Percentiles rank a stretch among this genome's conserved stretches.
phyloP scores from a whole-genome alignment of 1,140 invertebrate species.

The Drosophila miranda region DNA sequence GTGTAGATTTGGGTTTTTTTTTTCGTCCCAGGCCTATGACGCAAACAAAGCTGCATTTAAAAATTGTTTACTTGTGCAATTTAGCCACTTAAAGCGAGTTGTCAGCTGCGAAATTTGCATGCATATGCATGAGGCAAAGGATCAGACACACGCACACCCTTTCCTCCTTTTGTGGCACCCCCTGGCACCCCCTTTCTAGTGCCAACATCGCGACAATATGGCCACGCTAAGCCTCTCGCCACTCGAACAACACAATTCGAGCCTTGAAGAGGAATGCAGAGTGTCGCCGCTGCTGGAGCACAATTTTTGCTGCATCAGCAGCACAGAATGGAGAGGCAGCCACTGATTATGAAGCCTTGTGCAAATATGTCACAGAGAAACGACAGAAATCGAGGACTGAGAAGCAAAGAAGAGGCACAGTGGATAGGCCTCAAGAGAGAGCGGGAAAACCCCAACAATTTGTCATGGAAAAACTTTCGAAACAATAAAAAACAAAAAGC shows the following conservation, averaged over 20 bases:
- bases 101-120: constrained; percentile 24
- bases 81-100: constrained; percentile 45
- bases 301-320: constrained; percentile 64
- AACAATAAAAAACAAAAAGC: constrained; percentile 29
- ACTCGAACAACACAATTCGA: constrained; percentile 62
- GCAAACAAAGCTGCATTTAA: constrained; percentile 30
- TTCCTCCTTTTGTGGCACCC: too few species aligned
- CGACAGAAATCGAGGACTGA: background rate
- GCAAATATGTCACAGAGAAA: constrained; percentile 57
- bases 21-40: constrained; percentile 11
- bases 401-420: background rate
- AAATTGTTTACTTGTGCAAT: constrained; percentile 66
- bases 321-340: background rate
- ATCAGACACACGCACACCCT: constrained; percentile 9
- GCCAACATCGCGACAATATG: constrained; percentile 41
- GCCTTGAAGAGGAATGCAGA: constrained; percentile 35
- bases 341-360: constrained; percentile 64
- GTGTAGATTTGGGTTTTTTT: background rate
- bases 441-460: constrained; percentile 31
- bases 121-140: constrained; percentile 63
- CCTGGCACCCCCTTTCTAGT: background rate
- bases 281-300: constrained; percentile 8
- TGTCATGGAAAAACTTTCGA: constrained; percentile 51
- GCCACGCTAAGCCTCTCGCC: constrained; percentile 58
- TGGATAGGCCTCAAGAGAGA: background rate